Evolutionary conservation across 2,113 vertebrate genomes (phyloP).

Genomic region (Mystacornis crossleyi): DNA sequence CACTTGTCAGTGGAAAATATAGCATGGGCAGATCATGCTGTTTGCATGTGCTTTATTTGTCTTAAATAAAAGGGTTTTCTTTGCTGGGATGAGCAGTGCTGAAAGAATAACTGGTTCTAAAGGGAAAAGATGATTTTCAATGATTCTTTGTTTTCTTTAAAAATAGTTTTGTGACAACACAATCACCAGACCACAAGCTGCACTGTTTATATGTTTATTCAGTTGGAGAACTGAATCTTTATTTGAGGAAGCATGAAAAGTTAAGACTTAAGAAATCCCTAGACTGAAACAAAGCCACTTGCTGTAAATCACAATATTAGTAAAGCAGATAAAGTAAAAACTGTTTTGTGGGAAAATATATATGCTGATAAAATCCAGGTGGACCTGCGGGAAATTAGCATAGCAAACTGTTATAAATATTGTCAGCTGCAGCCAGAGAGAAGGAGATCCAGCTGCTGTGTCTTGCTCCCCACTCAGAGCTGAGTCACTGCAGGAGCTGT

Average conservation of each 20-base stretch:
- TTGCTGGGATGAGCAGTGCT: neutral
- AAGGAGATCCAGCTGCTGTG: neutral
- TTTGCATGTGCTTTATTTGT: neutral
- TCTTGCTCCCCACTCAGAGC: neutral
- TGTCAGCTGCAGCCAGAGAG: neutral
- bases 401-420: neutral
- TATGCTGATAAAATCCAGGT: neutral
- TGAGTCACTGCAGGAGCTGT: neutral
- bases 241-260: neutral
- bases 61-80: neutral
- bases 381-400: neutral
- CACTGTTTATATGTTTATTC: neutral
- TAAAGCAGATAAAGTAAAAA: neutral
- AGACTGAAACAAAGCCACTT: constrained; percentile 24
- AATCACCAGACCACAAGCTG: neutral
- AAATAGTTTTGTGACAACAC: neutral
- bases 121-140: neutral
- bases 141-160: neutral
- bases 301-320: neutral
- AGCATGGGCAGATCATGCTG: neutral
- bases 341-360: neutral
- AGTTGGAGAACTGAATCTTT: neutral
- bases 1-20: neutral
- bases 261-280: constrained; percentile 22
- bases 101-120: neutral